A percentile compares a stretch with the other conserved stretches of the same genome.
These are phyloP conservation scores for Scaptomyza montana DNA, from an alignment of 1,140 invertebrate genomes.

Conservation along the genomic window DNA sequence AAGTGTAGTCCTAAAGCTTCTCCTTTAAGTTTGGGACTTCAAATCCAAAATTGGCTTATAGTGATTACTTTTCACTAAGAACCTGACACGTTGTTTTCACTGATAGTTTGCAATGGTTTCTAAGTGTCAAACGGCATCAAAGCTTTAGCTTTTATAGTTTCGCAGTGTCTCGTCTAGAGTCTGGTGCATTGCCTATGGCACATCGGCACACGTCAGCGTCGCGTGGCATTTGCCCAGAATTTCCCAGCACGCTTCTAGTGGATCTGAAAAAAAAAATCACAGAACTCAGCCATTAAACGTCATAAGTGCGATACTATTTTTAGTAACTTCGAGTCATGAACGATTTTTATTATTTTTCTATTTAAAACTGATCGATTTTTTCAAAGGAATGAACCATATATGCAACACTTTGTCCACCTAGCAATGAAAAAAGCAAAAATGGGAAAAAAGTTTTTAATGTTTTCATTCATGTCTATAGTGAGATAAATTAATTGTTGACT, in stretches of 20 bases:
- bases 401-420: too few species aligned
- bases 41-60: not conserved
- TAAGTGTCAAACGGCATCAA: slow-evolving; percentile 17
- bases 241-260: slow-evolving; percentile 56
- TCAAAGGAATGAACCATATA: too few species aligned
- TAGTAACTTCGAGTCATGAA: slow-evolving; percentile 44
- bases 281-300: slow-evolving; percentile 23
- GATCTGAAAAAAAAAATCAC: slow-evolving; percentile 56
- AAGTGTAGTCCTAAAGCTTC: not conserved
- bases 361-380: slow-evolving; percentile 20
- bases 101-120: slow-evolving; percentile 21
- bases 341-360: slow-evolving; percentile 13
- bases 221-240: slow-evolving; percentile 39
- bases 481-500: not conserved
- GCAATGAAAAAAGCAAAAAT: too few species aligned
- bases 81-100: not conserved
- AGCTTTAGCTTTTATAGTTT: slow-evolving; percentile 57
- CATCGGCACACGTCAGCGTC: slow-evolving; percentile 35
- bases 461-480: not conserved
- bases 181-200: slow-evolving; percentile 31
- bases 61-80: not conserved
- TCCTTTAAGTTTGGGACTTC: not conserved
- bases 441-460: not conserved
- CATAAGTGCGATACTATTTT: slow-evolving; percentile 57
- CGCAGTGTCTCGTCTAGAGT: not conserved